These are phyloP conservation scores for Psittacula derbiana DNA, from an alignment of 2,797 vertebrate genomes.

Conservation along the genomic window DNA sequence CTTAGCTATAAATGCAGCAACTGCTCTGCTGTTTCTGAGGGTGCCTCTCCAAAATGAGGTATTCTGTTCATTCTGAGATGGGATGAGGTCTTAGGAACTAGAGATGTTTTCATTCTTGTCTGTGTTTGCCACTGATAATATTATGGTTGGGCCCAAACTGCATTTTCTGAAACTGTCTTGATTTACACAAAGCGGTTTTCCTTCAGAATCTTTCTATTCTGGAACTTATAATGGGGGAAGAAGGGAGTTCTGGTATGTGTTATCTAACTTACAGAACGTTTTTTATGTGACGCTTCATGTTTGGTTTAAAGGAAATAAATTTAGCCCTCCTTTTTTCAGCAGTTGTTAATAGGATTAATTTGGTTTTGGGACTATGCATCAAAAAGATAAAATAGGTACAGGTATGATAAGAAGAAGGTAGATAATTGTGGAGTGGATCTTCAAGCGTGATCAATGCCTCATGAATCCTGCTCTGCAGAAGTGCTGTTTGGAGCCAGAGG, in stretches of 20 bases:
- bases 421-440: not conserved
- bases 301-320: not conserved
- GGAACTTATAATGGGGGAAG: not conserved
- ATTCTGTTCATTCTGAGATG: fast-evolving
- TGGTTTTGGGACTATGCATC: not conserved
- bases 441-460: not conserved
- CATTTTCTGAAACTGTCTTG: not conserved
- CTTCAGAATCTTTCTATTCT: not conserved
- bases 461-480: not conserved
- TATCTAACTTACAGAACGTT: not conserved
- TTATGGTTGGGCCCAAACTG: not conserved
- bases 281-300: not conserved
- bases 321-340: not conserved
- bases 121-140: not conserved
- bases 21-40: not conserved
- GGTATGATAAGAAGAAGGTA: not conserved
- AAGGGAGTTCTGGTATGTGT: not conserved
- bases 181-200: not conserved
- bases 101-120: not conserved
- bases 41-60: not conserved
- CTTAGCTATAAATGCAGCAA: not conserved
- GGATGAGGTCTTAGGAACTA: not conserved
- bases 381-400: not conserved
- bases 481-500: not conserved
- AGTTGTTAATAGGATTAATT: not conserved